Base-by-base conservation (phyloP, 2,113 vertebrate genomes). In the Malaclemys terrapin region DNA sequence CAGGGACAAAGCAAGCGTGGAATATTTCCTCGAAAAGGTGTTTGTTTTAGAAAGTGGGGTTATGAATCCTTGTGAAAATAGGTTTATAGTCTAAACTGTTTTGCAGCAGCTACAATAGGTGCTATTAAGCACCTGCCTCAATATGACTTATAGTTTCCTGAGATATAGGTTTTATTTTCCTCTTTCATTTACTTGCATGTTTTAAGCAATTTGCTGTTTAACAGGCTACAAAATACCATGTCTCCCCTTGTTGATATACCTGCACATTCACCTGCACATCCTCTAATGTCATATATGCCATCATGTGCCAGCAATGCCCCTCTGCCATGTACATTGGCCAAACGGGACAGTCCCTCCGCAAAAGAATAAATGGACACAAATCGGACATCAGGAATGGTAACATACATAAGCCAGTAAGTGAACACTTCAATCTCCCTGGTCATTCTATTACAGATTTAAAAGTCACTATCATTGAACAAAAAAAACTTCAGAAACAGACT, bases 141-240 rank as follows among this genome's bases (percentile, higher is more conserved):
- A 22, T 42, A 62, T 29, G 85, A 79, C 53, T 62, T 49, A 85
- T 42, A 94, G 14, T 84, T 82, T 49, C 72, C 75, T 89, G 72
- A 86, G 89, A 91, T 92, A 76, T 1, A 31, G 53, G 38, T 87
- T 94, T 84, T 56, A 79, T 62, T 50, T 42, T 62, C 84, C 81
- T 76, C 29, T 2, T 42, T 81, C 82, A 35, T 22, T 95, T 89
- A 13, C 52, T 92, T 85, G 45, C 16, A 29, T 13, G 10, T 88
- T 93, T 93, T 87, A 89, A 89, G 93, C 76, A 38, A 82, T 93
- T 94, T 96, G 25, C 88, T 92, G 81, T 87, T 96, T 87, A 87
- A 95, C 89, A 42, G 65, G 52, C n/a, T 94, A 0, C 1, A 79
- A 20, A 49, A 79, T 57, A 9, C 75, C 90, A 86, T 89, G 27